phyloP scores from a whole-genome alignment of 2,888 invertebrate species.

The Parelbella ahira region DNA sequence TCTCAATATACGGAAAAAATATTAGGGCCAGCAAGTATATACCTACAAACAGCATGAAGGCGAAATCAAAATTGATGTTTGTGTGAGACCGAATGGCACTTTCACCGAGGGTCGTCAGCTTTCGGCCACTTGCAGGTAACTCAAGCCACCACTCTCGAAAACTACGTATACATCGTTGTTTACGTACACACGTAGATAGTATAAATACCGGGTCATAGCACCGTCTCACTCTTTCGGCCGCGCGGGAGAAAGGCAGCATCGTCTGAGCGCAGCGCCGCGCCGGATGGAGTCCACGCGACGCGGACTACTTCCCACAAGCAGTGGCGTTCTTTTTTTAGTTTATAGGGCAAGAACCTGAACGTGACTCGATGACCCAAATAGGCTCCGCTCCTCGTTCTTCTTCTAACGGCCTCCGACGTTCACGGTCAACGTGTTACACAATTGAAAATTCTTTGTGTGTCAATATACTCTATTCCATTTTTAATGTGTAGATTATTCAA shows the following conservation, averaged over 20 bases:
- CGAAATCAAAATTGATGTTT: constrained; percentile 38
- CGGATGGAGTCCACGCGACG: constrained; percentile 38
- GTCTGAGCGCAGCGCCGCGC: constrained; percentile 38
- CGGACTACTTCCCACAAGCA: constrained; percentile 67
- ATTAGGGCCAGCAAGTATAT: no score
- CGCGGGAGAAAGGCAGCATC: constrained; percentile 56
- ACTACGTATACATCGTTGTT: constrained; percentile 31
- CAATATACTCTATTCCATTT: constrained; percentile 11
- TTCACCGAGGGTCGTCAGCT: constrained; percentile 70
- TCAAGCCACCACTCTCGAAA: constrained; percentile 42
- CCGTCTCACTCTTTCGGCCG: constrained; percentile 50
- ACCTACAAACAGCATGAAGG: constrained; percentile 32
- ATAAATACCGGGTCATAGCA: constrained; percentile 28
- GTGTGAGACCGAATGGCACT: constrained; percentile 61
- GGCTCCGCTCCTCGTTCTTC: constrained; percentile 22
- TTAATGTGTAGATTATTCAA: constrained; percentile 19
- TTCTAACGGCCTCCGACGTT: constrained; percentile 13
- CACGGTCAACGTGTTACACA: constrained; percentile 30
- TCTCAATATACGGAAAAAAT: no score
- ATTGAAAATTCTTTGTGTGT: constrained; percentile 23
- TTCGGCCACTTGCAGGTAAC: constrained; percentile 51
- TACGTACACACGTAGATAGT: constrained; percentile 28
- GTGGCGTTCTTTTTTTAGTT: constrained; percentile 45
- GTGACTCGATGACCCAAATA: constrained; percentile 43
- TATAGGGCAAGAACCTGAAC: constrained; percentile 58